Percentiles rank a stretch among this genome's conserved stretches.
These are phyloP conservation scores for Acanthopagrus latus DNA, from an alignment of 2,797 vertebrate genomes.

Conservation along the genomic window DNA sequence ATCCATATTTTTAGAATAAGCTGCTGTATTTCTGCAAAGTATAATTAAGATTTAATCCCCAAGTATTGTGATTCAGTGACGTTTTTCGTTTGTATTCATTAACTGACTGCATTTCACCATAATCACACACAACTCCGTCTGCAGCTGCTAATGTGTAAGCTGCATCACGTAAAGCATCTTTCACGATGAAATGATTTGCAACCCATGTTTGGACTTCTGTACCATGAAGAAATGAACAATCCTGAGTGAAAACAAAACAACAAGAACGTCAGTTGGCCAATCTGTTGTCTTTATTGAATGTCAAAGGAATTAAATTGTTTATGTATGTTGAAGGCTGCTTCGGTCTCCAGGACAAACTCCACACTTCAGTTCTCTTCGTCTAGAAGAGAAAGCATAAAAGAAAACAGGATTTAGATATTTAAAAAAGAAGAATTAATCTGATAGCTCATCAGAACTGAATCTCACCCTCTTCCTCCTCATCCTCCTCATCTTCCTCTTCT, in stretches of 20 bases:
- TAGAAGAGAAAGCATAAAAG: slow-evolving; percentile 36
- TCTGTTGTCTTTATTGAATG: slow-evolving; percentile 65
- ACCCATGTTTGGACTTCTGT: background rate
- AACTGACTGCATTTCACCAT: too few species aligned
- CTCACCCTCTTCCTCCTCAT: too few species aligned
- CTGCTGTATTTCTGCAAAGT: too few species aligned
- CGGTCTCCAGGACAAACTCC: slow-evolving; percentile 39
- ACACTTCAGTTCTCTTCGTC: slow-evolving; percentile 71
- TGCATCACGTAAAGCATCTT: background rate
- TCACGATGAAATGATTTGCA: background rate
- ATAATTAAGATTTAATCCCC: too few species aligned
- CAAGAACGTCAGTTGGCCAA: slow-evolving; percentile 15
- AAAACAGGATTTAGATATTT: background rate
- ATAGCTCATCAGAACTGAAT: too few species aligned
- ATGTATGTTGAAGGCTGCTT: slow-evolving; percentile 10
- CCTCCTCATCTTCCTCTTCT: too few species aligned
- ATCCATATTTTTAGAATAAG: too few species aligned
- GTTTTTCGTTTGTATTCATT: too few species aligned
- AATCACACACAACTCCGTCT: too few species aligned
- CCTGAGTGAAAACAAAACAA: background rate
- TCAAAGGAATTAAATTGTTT: slow-evolving; percentile 27
- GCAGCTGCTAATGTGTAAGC: background rate
- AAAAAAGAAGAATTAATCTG: background rate
- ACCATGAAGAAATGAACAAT: background rate
- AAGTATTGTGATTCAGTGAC: too few species aligned